phyloP scores from a whole-genome alignment of 2,797 vertebrate genomes.

The Enteromius argenteus region DNA sequence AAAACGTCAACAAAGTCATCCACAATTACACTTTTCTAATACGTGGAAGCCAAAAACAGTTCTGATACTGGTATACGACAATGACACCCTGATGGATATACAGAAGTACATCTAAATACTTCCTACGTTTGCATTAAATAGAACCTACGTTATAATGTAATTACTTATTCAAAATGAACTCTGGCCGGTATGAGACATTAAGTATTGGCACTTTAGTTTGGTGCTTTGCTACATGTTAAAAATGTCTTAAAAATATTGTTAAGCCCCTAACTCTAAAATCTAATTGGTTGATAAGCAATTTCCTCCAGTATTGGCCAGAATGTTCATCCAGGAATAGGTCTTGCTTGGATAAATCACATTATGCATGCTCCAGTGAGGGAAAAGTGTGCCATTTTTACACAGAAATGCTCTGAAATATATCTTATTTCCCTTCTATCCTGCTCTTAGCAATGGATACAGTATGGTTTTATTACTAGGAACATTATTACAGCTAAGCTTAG shows the following conservation, averaged over 20 bases:
- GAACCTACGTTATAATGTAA: too few species aligned
- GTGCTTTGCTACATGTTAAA: background rate
- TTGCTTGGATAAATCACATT: background rate
- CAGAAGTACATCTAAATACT: too few species aligned
- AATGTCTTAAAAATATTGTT: background rate
- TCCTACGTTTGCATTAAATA: too few species aligned
- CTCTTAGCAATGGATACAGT: conserved; percentile 13
- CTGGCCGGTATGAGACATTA: background rate
- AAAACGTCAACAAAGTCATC: background rate
- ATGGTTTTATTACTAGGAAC: conserved; percentile 17
- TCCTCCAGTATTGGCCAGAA: background rate
- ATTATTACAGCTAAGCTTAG: conserved; percentile 19
- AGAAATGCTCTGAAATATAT: conserved; percentile 13
- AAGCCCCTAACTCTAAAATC: background rate
- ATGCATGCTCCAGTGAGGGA: background rate
- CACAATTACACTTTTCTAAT: background rate
- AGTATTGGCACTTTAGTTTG: background rate
- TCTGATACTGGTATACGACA: too few species aligned
- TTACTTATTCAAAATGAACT: background rate
- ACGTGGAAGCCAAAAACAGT: too few species aligned
- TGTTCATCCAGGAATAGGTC: background rate
- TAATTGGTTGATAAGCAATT: background rate
- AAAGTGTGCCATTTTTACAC: conserved; percentile 33
- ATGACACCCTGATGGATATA: too few species aligned
- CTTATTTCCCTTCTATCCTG: conserved; percentile 27